Evolutionary conservation across 2,888 invertebrate species (phyloP).

Genomic region (Erebia epiphron): DNA sequence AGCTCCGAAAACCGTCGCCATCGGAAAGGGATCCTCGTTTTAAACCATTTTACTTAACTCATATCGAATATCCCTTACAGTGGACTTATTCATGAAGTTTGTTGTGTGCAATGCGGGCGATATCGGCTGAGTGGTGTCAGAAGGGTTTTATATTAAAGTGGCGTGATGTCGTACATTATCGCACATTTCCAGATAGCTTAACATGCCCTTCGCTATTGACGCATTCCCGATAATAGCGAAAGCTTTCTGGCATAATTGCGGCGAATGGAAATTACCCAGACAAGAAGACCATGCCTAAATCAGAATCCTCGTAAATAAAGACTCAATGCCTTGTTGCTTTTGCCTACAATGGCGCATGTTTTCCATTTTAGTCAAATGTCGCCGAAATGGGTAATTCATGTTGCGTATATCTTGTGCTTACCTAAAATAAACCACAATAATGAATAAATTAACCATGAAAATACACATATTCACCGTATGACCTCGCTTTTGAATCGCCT

Average conservation of each 20-base stretch:
- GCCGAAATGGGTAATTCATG: slow-evolving; percentile 30
- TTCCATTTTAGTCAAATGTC: slow-evolving; percentile 31
- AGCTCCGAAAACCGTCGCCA: too few species aligned
- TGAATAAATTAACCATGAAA: slow-evolving; percentile 34
- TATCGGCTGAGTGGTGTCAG: slow-evolving; percentile 27
- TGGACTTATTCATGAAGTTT: slow-evolving; percentile 6
- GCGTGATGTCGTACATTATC: slow-evolving; percentile 53
- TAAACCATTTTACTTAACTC: background rate
- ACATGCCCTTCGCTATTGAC: slow-evolving; percentile 41
- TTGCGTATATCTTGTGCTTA: slow-evolving; percentile 26
- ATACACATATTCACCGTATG: slow-evolving; percentile 27
- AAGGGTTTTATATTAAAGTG: slow-evolving; percentile 40
- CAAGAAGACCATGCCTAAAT: background rate
- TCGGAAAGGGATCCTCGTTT: too few species aligned
- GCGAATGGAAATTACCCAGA: background rate
- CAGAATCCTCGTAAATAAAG: slow-evolving; percentile 1
- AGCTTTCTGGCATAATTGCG: slow-evolving; percentile 14
- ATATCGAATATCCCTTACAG: slow-evolving; percentile 10
- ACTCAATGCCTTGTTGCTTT: slow-evolving; percentile 12
- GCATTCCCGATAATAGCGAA: slow-evolving; percentile 44
- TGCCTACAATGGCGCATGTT: slow-evolving; percentile 14
- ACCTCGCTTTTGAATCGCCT: slow-evolving; percentile 21
- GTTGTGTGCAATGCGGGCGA: background rate
- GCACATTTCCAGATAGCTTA: slow-evolving; percentile 51
- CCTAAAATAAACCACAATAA: slow-evolving; percentile 34